Evolutionary conservation across 2,888 invertebrate species (phyloP).

Genomic region (Drosophila merina): DNA sequence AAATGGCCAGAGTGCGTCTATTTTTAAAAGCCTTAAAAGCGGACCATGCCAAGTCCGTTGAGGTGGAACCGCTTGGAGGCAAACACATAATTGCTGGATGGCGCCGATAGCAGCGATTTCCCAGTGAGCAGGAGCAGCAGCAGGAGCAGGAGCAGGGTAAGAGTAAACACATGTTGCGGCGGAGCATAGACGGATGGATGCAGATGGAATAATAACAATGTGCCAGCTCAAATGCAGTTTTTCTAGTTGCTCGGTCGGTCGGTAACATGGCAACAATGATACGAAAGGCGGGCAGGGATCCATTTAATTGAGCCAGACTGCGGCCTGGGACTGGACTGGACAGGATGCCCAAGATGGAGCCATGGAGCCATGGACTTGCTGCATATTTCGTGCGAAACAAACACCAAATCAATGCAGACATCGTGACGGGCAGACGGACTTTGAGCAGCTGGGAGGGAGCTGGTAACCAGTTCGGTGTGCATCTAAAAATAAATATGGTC

Average conservation of each 20-base stretch:
- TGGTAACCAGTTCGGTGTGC: constrained; percentile 38
- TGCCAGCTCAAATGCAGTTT: constrained; percentile 55
- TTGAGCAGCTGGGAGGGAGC: constrained; percentile 36
- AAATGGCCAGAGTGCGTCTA: constrained; percentile 57
- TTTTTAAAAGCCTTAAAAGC: constrained; percentile 68
- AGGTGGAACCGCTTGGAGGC: constrained; percentile 22
- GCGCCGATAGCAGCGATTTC: constrained; percentile 65
- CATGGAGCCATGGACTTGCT: constrained; percentile 55
- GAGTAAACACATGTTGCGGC: constrained; percentile 36
- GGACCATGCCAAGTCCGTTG: constrained; percentile 28
- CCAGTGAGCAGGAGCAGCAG: constrained; percentile 34
- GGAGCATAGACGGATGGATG: constrained; percentile 24
- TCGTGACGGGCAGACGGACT: constrained; percentile 14
- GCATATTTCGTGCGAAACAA: constrained; percentile 68
- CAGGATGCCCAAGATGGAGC: constrained; percentile 51
- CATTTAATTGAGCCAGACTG: constrained; percentile 58
- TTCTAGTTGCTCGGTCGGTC: constrained; percentile 44
- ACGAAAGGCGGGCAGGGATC: constrained; percentile 35
- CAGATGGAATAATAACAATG: constrained; percentile 56
- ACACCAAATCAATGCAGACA: constrained; percentile 65
- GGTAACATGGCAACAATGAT: constrained; percentile 25
- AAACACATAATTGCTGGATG: constrained; percentile 67
- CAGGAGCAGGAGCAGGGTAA: no score
- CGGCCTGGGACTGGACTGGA: constrained; percentile 24
- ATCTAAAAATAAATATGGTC: constrained; percentile 57